Conservation (phyloP, 1,140 invertebrate genomes). For the Leucophenga varia region DNA sequence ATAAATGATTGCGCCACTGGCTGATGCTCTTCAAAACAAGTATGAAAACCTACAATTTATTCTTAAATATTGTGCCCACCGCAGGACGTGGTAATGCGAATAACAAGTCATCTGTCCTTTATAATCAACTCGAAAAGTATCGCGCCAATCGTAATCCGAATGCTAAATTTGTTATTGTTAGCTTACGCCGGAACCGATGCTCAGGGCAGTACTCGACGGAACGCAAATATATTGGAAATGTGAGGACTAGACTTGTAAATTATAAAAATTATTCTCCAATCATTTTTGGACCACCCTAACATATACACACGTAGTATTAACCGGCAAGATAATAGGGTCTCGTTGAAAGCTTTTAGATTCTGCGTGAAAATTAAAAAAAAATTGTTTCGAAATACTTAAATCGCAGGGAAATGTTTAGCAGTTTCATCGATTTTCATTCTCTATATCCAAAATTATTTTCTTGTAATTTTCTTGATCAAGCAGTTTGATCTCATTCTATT, state of each 20-base stretch:
- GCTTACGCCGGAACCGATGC: constrained; percentile 24
- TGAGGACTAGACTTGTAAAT: constrained; percentile 41
- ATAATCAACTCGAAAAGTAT: constrained; percentile 30
- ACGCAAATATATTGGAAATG: constrained; percentile 40
- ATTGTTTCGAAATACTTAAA: no score
- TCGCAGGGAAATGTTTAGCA: no score
- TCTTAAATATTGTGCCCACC: constrained; percentile 41
- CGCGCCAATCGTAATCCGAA: constrained; percentile 31
- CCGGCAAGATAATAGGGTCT: no score
- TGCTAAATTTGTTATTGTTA: constrained; percentile 44
- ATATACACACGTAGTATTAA: no score
- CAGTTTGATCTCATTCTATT: no score
- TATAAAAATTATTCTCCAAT: no score
- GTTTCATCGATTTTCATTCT: no score
- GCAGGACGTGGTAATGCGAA: constrained; percentile 38
- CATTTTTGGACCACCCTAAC: no score
- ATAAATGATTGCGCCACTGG: constrained; percentile 23
- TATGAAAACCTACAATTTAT: constrained; percentile 34
- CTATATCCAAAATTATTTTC: no score
- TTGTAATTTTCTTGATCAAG: no score
- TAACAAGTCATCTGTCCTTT: constrained; percentile 25
- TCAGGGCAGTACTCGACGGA: constrained; percentile 36
- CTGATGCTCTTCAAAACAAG: constrained; percentile 19
- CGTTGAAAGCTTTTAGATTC: no score
- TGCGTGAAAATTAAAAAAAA: no score